Evolutionary conservation across 2,113 vertebrate species (phyloP).

Genomic region (Xiphophorus hellerii): DNA sequence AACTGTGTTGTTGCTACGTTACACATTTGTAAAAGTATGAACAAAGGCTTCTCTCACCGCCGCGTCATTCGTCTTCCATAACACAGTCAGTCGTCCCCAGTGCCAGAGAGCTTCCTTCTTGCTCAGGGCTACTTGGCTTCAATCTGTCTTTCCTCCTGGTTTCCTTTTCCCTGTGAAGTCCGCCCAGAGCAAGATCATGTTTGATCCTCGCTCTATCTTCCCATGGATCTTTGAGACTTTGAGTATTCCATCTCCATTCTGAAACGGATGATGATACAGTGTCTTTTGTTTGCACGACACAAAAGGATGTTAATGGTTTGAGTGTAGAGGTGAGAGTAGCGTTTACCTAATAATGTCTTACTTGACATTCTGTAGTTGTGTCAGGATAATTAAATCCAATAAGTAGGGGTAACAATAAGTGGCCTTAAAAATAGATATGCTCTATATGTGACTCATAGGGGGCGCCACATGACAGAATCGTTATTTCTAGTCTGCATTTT

Average conservation of each 20-base stretch:
- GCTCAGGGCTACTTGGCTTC: slow-evolving; percentile 59
- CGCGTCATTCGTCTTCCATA: slow-evolving; percentile 53
- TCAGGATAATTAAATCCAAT: neutral
- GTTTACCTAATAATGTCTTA: slow-evolving; percentile 23
- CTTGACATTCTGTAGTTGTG: slow-evolving; percentile 16
- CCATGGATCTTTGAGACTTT: slow-evolving; percentile 34
- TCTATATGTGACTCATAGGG: no score
- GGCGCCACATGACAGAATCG: no score
- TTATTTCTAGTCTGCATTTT: no score
- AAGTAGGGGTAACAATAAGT: neutral
- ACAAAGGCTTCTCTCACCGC: slow-evolving; percentile 14
- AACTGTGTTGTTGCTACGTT: neutral
- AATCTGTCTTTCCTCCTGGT: slow-evolving; percentile 51
- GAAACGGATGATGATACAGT: slow-evolving; percentile 3
- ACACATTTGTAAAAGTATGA: neutral
- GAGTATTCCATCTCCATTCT: slow-evolving; percentile 26
- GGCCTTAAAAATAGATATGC: no score
- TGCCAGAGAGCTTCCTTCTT: slow-evolving; percentile 55
- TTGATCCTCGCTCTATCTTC: slow-evolving; percentile 54
- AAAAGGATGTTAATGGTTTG: slow-evolving; percentile 8
- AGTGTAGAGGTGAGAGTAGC: slow-evolving; percentile 2
- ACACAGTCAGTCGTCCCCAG: slow-evolving; percentile 28
- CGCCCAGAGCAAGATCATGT: slow-evolving; percentile 51
- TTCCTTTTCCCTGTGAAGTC: slow-evolving; percentile 38
- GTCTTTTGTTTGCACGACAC: slow-evolving; percentile 19